These are phyloP conservation scores for Drosophila nasuta DNA, from an alignment of 1,140 invertebrate genomes.

Conservation along the genomic window DNA sequence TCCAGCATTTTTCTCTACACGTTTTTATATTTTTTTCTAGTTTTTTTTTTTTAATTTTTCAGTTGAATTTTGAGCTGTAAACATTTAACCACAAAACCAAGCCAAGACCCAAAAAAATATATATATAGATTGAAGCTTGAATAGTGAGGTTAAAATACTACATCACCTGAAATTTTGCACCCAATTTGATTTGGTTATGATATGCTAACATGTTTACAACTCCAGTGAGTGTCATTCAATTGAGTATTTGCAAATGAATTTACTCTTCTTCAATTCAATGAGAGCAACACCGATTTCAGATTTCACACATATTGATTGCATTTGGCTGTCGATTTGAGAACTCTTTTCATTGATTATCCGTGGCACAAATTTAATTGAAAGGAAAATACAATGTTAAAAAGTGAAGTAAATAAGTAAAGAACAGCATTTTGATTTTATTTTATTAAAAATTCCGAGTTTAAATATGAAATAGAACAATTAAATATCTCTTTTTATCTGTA, in stretches of 20 bases:
- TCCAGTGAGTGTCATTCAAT: slow-evolving; percentile 13
- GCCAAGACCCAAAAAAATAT: slow-evolving; percentile 17
- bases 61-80: slow-evolving; percentile 74
- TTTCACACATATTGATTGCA: slow-evolving; percentile 14
- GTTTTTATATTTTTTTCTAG: slow-evolving; percentile 28
- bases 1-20: slow-evolving; percentile 51
- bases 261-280: slow-evolving; percentile 6
- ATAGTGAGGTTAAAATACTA: slow-evolving; percentile 13
- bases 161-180: slow-evolving; percentile 3
- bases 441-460: too few species aligned
- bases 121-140: background rate
- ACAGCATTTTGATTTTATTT: too few species aligned
- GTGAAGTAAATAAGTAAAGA: background rate
- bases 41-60: slow-evolving; percentile 56
- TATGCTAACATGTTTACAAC: slow-evolving; percentile 17
- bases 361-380: background rate
- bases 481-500: too few species aligned
- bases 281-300: background rate
- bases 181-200: slow-evolving; percentile 9
- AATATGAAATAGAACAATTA: too few species aligned
- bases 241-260: slow-evolving; percentile 27
- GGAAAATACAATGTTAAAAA: background rate
- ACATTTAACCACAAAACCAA: slow-evolving; percentile 62
- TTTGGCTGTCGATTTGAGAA: background rate
- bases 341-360: background rate